A percentile compares a stretch with the other conserved stretches of the same genome.
These are phyloP conservation scores for Girardinichthys multiradiatus DNA, from an alignment of 2,113 vertebrate species.

Conservation along the genomic window DNA sequence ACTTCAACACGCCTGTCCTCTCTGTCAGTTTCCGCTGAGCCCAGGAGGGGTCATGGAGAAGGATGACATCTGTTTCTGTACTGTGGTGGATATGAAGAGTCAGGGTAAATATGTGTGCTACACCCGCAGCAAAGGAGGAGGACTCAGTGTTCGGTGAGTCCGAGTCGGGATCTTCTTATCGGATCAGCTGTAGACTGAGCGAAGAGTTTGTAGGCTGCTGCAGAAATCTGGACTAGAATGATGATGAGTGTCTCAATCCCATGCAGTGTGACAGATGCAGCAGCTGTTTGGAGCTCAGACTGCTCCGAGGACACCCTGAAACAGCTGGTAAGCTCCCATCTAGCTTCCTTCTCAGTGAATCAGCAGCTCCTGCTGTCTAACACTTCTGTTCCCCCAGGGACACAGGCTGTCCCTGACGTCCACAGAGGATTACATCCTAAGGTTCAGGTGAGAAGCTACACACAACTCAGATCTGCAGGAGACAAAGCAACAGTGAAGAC, in stretches of 20 bases:
- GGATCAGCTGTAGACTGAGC: too few relatives aligned
- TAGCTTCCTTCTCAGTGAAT: not conserved
- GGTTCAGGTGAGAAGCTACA: slow-evolving; percentile 69
- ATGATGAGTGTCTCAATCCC: not conserved
- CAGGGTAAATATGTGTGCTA: slow-evolving; percentile 64
- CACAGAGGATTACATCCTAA: slow-evolving; percentile 67
- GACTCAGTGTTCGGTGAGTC: slow-evolving; percentile 67
- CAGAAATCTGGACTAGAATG: too few relatives aligned
- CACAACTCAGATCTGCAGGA: too few relatives aligned
- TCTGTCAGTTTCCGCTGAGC: not conserved
- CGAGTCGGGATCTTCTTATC: slow-evolving; percentile 45
- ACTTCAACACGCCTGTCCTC: too few relatives aligned
- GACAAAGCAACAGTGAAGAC: too few relatives aligned
- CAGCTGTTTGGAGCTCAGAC: slow-evolving; percentile 60
- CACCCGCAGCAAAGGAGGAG: slow-evolving; percentile 38
- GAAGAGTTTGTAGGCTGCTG: too few relatives aligned
- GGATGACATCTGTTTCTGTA: slow-evolving; percentile 34
- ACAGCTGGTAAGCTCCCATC: slow-evolving; percentile 55
- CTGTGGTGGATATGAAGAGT: slow-evolving; percentile 56
- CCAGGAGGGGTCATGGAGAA: not conserved
- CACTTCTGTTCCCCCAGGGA: slow-evolving; percentile 53
- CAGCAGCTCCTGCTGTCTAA: not conserved
- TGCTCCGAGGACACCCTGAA: slow-evolving; percentile 56
- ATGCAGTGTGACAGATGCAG: slow-evolving; percentile 71
- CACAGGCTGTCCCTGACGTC: slow-evolving; percentile 63